Evolutionary conservation across 2,888 invertebrate species (phyloP), one percentile per base, ranked within the genome.

Genomic region (Plebejus anna): DNA sequence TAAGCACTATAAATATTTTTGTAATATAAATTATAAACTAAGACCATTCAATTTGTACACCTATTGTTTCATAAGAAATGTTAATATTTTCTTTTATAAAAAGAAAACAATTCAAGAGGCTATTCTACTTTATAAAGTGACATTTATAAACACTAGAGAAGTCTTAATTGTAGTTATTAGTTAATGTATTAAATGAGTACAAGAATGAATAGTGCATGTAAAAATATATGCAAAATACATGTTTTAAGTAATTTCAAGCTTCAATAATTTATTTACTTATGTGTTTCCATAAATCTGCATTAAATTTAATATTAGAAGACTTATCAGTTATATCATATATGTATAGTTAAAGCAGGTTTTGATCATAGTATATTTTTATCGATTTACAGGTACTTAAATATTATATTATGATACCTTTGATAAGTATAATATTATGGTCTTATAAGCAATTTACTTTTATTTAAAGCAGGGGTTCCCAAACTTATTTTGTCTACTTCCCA

Each of bases 91-190:
- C 61, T 28, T 61, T 61, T 61, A 11, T 28, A 22, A n/a, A 57
- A 57, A 75, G n/a, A 36, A 36, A 75, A 57, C 22, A 36, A 75
- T 38, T 51, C 13, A 73, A 28, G 22, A n/a, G 9, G 38, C 75
- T 38, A 42, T n/a, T 66, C 28, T 6, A 28, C 7, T 75, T 66
- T 47, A 75, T 75, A 73, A 73, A 73, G 16, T 55, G 16, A 55
- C 7, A 16, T 73, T 73, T 73, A 73, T 73, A 73, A 73, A 73
- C 5, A 32, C 32, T 51, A 13, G 51, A 73, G 32, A 55, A 55
- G 73, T 73, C 55, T 13, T 9, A 28, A 32, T 55, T 28, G 32
- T 28, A 47, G 28, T 71, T 71, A 38, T 16, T 28, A 47, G 28
- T 71, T 71, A 38, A n/a, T 70, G 38, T n/a, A 38, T n/a, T 38